These are phyloP conservation scores for Notothenia coriiceps DNA, from an alignment of 2,113 vertebrate species.

Conservation along the genomic window DNA sequence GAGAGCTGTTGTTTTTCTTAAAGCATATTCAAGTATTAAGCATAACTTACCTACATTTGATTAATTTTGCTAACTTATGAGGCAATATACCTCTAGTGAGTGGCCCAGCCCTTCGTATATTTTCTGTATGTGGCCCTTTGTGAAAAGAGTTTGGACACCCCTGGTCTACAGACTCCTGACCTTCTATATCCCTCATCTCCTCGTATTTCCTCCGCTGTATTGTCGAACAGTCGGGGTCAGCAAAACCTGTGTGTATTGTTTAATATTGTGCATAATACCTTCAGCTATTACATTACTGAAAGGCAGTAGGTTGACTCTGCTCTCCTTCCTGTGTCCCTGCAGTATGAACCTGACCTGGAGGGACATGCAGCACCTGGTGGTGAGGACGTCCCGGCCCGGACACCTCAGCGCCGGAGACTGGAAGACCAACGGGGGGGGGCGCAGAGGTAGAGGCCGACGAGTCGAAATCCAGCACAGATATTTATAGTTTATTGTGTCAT, in stretches of 20 bases:
- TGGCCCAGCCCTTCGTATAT: too few species aligned
- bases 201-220: slow-evolving; percentile 47
- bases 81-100: too few species aligned
- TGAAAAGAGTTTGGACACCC: too few species aligned
- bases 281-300: slow-evolving; percentile 28
- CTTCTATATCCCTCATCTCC: slow-evolving; percentile 45
- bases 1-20: too few species aligned
- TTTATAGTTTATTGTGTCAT: neutral
- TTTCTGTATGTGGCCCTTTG: too few species aligned
- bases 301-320: slow-evolving; percentile 17
- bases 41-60: too few species aligned
- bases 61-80: too few species aligned
- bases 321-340: slow-evolving; percentile 27
- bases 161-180: slow-evolving; percentile 34
- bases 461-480: slow-evolving; percentile 11
- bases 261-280: slow-evolving; percentile 39
- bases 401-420: slow-evolving; percentile 94
- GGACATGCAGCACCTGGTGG: slow-evolving; percentile 98
- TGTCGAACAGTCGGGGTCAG: slow-evolving; percentile 45
- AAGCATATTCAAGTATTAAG: too few species aligned
- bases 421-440: slow-evolving; percentile 94
- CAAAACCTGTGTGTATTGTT: slow-evolving; percentile 20
- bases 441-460: slow-evolving; percentile 86
- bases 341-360: slow-evolving; percentile 98
- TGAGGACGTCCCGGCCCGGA: slow-evolving; percentile 90